phyloP scores from a whole-genome alignment of 1,140 invertebrate species.

The Diploscapter pachys region DNA sequence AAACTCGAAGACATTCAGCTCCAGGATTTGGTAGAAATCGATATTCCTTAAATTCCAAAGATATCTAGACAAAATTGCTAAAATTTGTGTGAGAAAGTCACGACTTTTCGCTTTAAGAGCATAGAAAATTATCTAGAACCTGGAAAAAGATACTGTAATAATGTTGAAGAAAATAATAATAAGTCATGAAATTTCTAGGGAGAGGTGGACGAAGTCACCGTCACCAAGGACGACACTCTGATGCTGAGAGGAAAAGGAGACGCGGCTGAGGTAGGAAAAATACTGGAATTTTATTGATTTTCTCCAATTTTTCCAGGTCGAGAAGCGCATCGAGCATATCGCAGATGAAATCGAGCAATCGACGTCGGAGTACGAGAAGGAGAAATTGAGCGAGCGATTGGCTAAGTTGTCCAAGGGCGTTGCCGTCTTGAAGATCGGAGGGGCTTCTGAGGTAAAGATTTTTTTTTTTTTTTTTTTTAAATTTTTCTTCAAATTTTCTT shows the following conservation, averaged over 20 bases:
- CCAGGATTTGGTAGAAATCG: constrained; percentile 67
- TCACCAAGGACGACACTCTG: constrained; percentile 98
- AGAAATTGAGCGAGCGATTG: constrained; percentile 92
- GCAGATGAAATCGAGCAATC: constrained; percentile 90
- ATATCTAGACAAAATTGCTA: no score
- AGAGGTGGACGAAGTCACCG: constrained; percentile 84
- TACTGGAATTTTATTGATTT: no score
- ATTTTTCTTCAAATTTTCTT: no score
- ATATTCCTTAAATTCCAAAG: no score
- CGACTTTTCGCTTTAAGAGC: no score
- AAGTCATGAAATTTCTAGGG: constrained; percentile 62
- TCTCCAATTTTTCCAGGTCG: constrained; percentile 63
- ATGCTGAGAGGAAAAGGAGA: constrained; percentile 83
- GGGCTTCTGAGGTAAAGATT: constrained; percentile 69
- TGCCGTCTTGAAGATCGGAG: constrained; percentile 89
- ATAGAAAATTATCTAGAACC: no score
- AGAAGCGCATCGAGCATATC: constrained; percentile 82
- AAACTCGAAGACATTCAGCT: constrained; percentile 91
- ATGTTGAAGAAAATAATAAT: no score
- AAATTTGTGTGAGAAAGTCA: no score
- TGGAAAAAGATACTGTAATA: no score
- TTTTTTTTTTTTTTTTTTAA: no score
- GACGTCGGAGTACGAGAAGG: constrained; percentile 97
- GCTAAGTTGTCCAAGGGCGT: constrained; percentile 90
- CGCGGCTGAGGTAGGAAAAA: constrained; percentile 67